Conservation (phyloP, 2,113 vertebrate genomes). For the Strix aluco region DNA sequence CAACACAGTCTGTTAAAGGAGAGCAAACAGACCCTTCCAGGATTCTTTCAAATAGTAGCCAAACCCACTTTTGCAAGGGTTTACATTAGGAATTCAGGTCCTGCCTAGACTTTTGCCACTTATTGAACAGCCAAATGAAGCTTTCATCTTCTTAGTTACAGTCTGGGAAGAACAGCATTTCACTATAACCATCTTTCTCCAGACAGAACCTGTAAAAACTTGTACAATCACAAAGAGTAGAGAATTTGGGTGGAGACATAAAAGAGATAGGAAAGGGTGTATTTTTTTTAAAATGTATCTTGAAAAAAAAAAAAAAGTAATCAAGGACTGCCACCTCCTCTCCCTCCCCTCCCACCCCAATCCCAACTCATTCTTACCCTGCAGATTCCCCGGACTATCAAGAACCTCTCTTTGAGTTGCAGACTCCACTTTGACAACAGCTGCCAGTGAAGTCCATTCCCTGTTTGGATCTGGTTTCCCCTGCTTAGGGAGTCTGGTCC, state of each 20-base stretch:
- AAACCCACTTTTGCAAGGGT: background rate
- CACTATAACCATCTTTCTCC: background rate
- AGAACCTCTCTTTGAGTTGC: background rate
- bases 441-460: slow-evolving; percentile 91
- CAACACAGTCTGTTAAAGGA: background rate
- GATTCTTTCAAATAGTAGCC: background rate
- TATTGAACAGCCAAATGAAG: background rate
- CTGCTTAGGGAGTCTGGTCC: slow-evolving; percentile 77
- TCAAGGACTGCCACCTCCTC: background rate
- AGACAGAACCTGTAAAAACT: background rate
- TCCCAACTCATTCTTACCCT: slow-evolving; percentile 4
- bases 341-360: no score
- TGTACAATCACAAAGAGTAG: background rate
- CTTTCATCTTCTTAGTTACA: background rate
- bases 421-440: slow-evolving; percentile 76
- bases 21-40: background rate
- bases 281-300: background rate
- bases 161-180: background rate
- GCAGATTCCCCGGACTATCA: background rate
- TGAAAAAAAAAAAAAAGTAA: background rate
- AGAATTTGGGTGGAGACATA: background rate
- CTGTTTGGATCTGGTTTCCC: slow-evolving; percentile 85
- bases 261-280: background rate
- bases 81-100: background rate
- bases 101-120: background rate